Evolutionary conservation across 2,797 vertebrate genomes (phyloP).

Genomic region (Melanotaenia parkinsoni): DNA sequence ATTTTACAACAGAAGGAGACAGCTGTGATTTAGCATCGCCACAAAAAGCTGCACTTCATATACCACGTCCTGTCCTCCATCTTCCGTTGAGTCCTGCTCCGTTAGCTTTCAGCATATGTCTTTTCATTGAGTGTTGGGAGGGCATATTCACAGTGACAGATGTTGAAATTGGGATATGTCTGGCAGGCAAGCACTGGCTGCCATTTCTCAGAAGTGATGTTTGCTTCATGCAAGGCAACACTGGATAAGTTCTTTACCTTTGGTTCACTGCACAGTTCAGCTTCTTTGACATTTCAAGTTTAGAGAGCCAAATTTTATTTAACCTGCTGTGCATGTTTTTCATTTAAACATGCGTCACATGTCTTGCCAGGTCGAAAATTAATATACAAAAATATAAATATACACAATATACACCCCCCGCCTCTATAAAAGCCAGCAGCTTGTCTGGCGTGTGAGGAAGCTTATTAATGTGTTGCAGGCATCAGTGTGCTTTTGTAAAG

Average conservation of each 20-base stretch:
- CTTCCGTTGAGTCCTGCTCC: conserved; percentile 12
- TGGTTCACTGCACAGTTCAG: neutral
- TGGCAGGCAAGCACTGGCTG: conserved; percentile 11
- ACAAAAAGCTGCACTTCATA: conserved; percentile 9
- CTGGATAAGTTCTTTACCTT: conserved; percentile 9
- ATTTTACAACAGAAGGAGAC: conserved; percentile 33
- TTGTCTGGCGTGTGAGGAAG: conserved; percentile 46
- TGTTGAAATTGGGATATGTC: conserved; percentile 30
- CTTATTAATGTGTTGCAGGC: conserved; percentile 66
- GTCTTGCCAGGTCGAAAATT: conserved; percentile 41
- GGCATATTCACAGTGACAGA: conserved; percentile 27
- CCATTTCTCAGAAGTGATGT: conserved; percentile 29
- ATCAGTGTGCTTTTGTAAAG: conserved; percentile 53
- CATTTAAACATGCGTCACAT: neutral
- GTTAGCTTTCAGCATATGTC: conserved; percentile 7
- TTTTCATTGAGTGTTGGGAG: conserved; percentile 17
- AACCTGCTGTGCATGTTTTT: neutral
- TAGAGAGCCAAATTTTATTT: neutral
- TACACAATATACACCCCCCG: conserved; percentile 5
- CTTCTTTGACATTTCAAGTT: conserved; percentile 13
- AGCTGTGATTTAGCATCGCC: conserved; percentile 43
- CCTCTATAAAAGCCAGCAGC: conserved; percentile 15
- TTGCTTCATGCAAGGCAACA: neutral
- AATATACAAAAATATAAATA: conserved; percentile 16
- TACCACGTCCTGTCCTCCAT: conserved; percentile 18